Evolutionary conservation across 2,113 vertebrate species (phyloP).

Genomic region (Ibidorhyncha struthersii): DNA sequence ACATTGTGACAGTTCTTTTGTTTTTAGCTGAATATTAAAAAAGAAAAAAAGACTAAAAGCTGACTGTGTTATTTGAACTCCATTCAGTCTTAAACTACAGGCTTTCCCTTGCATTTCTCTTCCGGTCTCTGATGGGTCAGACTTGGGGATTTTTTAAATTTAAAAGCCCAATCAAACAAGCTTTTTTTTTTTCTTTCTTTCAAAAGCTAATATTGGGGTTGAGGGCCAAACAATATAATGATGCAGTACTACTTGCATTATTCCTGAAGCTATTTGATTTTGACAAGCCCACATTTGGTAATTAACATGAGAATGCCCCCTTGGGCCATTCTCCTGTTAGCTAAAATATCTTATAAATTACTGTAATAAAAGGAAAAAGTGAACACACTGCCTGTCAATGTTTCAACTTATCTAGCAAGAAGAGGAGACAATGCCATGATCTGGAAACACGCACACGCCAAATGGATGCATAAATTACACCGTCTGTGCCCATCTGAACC

Average conservation of each 20-base stretch:
- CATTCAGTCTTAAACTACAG: constrained; percentile 49
- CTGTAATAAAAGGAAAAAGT: constrained; percentile 82
- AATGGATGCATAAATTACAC: constrained; percentile 65
- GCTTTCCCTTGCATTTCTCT: constrained; percentile 36
- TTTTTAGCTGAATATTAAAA: constrained; percentile 14
- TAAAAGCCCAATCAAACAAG: constrained; percentile 70
- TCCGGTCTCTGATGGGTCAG: constrained; percentile 24
- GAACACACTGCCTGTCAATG: constrained; percentile 81
- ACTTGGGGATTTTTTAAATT: constrained; percentile 45
- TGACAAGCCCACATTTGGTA: constrained; percentile 85
- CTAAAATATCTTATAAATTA: constrained; percentile 87
- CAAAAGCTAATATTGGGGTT: constrained; percentile 79
- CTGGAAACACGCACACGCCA: constrained; percentile 67
- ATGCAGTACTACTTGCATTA: constrained; percentile 78
- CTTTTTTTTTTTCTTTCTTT: not conserved
- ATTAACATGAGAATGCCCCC: constrained; percentile 85
- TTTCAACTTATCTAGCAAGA: constrained; percentile 78
- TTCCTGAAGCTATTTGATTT: constrained; percentile 84
- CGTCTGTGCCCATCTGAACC: constrained; percentile 28
- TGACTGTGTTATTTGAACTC: not conserved
- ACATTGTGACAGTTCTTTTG: constrained; percentile 36
- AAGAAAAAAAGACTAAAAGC: not conserved
- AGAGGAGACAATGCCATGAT: constrained; percentile 75
- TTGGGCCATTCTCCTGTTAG: constrained; percentile 82
- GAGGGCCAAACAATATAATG: constrained; percentile 80